Percentiles rank a stretch among this genome's conserved stretches.
phyloP scores from a whole-genome alignment of 2,888 invertebrate genomes.

The Muscina levida region DNA sequence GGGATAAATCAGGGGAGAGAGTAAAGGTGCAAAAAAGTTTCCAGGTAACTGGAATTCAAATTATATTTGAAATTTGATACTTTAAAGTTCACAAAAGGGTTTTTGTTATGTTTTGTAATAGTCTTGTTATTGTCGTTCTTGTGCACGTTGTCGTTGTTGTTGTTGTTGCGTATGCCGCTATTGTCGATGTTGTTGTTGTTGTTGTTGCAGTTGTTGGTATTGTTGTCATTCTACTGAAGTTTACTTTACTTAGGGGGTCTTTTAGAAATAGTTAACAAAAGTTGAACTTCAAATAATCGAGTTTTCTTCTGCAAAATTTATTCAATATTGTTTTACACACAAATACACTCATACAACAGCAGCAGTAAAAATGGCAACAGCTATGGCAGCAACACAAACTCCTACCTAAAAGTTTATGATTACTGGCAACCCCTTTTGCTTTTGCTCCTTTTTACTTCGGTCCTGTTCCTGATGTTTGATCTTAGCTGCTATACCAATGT shows the following conservation, averaged over 20 bases:
- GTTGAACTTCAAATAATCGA: constrained; percentile 1
- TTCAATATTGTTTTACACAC: constrained; percentile 7
- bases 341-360: not conserved
- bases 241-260: constrained; percentile 19
- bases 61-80: constrained; percentile 60
- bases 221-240: constrained; percentile 1
- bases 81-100: constrained; percentile 34
- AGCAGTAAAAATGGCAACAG: too few species aligned
- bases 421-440: not conserved
- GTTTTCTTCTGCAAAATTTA: constrained; percentile 4
- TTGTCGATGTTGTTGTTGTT: constrained; percentile 11
- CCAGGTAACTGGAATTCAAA: constrained; percentile 58
- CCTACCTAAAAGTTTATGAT: too few species aligned
- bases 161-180: not conserved
- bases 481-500: not conserved
- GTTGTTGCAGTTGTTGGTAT: not conserved
- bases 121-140: constrained; percentile 5
- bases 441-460: not conserved
- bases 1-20: too few species aligned
- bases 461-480: not conserved
- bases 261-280: constrained; percentile 34
- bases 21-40: too few species aligned
- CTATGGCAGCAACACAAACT: too few species aligned
- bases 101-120: constrained; percentile 21
- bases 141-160: constrained; percentile 6